A percentile compares a stretch with the other conserved stretches of the same genome.
Evolutionary conservation across 2,888 invertebrate genomes (phyloP).

Genomic region (Anaspis maculata): DNA sequence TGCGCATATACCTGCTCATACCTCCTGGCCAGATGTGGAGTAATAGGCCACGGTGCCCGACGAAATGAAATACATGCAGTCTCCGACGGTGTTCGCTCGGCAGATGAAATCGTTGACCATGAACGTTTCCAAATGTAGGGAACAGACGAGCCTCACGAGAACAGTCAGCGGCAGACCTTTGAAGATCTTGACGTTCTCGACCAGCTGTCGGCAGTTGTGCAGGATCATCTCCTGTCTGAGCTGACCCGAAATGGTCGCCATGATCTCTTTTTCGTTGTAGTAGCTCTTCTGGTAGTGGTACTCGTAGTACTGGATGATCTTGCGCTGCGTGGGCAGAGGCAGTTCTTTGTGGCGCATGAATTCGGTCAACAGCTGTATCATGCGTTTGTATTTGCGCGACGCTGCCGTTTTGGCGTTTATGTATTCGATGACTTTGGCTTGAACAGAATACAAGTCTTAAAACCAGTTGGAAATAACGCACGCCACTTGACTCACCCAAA

Average conservation of each 20-base stretch:
- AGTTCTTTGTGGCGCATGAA: slow-evolving; percentile 53
- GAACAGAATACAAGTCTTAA: no score
- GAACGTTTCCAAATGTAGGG: slow-evolving; percentile 45
- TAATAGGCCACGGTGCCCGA: slow-evolving; percentile 49
- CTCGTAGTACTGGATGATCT: slow-evolving; percentile 49
- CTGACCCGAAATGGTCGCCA: slow-evolving; percentile 47
- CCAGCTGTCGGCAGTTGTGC: slow-evolving; percentile 47
- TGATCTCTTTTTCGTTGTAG: slow-evolving; percentile 49
- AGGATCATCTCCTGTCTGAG: slow-evolving; percentile 45
- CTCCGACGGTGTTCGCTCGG: slow-evolving; percentile 43
- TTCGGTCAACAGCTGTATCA: slow-evolving; percentile 48
- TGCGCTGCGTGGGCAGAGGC: slow-evolving; percentile 44
- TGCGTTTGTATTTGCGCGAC: slow-evolving; percentile 43
- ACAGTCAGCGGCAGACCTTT: slow-evolving; percentile 44
- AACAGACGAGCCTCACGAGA: slow-evolving; percentile 44
- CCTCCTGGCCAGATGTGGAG: slow-evolving; percentile 41
- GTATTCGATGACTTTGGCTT: not conserved
- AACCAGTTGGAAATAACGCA: no score
- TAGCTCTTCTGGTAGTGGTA: slow-evolving; percentile 51
- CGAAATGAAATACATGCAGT: slow-evolving; percentile 51
- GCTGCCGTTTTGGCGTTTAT: slow-evolving; percentile 26
- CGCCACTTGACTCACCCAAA: no score
- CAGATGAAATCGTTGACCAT: slow-evolving; percentile 48
- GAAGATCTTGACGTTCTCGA: slow-evolving; percentile 49
- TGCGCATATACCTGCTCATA: no score